These are phyloP conservation scores for Eutolmus rufibarbis DNA, from an alignment of 2,888 invertebrate species.

Conservation along the genomic window DNA sequence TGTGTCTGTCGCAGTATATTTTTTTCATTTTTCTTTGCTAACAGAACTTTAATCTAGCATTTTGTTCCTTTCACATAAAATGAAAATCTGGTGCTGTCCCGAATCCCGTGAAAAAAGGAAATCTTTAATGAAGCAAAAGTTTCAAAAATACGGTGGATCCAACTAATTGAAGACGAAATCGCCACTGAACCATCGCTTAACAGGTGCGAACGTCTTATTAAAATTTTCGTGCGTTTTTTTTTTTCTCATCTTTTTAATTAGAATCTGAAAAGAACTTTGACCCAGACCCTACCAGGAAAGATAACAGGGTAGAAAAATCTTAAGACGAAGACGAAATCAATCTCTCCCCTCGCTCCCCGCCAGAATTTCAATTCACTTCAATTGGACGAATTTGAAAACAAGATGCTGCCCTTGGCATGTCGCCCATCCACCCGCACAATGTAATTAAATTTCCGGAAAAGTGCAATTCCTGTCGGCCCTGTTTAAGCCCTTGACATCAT, in stretches of 20 bases:
- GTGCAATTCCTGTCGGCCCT: not conserved
- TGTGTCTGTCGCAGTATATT: no score
- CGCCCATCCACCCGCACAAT: not conserved
- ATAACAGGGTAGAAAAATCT: not conserved
- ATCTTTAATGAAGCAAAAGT: not conserved
- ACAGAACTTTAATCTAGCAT: not conserved
- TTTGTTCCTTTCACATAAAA: not conserved
- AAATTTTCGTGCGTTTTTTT: not conserved
- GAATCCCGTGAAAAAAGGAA: not conserved
- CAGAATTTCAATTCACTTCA: not conserved
- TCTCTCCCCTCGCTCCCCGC: not conserved
- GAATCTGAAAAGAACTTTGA: not conserved
- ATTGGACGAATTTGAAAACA: not conserved
- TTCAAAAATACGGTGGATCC: not conserved
- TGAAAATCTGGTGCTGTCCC: not conserved
- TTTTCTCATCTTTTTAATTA: not conserved
- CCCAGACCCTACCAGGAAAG: not conserved
- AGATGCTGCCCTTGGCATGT: not conserved
- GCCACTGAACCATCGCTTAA: not conserved
- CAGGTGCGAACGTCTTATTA: not conserved
- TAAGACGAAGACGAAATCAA: not conserved
- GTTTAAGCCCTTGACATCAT: not conserved
- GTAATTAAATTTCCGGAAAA: not conserved
- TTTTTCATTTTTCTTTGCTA: no score
- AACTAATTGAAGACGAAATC: not conserved